Conservation (phyloP, 2,113 vertebrate species). For the Geothlypis trichas region DNA sequence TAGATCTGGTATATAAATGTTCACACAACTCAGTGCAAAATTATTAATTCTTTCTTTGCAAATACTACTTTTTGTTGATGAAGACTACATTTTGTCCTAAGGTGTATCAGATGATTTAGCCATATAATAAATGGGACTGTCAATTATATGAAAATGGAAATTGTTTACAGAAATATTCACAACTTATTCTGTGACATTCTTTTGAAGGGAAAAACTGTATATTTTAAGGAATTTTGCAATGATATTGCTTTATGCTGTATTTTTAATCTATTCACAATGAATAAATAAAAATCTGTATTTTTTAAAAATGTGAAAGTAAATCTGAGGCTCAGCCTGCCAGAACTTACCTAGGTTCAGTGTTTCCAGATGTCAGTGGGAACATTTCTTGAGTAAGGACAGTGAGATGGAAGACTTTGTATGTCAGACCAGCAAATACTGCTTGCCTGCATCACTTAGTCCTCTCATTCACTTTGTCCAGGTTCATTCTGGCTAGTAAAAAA, state of each 20-base stretch:
- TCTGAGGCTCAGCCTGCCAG: neutral
- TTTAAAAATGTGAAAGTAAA: neutral
- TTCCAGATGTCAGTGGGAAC: neutral
- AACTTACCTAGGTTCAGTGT: neutral
- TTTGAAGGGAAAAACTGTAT: neutral
- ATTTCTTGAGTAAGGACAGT: neutral
- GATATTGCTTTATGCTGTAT: slow-evolving; percentile 11
- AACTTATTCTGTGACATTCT: neutral
- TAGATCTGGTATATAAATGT: neutral
- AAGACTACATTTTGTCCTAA: neutral
- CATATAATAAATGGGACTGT: neutral
- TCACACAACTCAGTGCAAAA: neutral
- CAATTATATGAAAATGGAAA: neutral
- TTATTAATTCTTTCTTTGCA: neutral
- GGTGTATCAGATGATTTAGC: neutral
- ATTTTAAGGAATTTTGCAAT: neutral
- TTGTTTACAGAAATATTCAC: slow-evolving; percentile 32
- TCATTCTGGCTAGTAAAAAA: slow-evolving; percentile 18
- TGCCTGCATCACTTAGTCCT: neutral
- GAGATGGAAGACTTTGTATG: neutral
- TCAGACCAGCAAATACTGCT: neutral
- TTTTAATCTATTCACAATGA: slow-evolving; percentile 61
- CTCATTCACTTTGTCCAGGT: neutral
- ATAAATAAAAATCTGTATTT: slow-evolving; percentile 52
- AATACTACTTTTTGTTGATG: neutral